These are phyloP conservation scores for Bacillus rossius DNA, from an alignment of 1,140 invertebrate genomes.

Conservation along the genomic window DNA sequence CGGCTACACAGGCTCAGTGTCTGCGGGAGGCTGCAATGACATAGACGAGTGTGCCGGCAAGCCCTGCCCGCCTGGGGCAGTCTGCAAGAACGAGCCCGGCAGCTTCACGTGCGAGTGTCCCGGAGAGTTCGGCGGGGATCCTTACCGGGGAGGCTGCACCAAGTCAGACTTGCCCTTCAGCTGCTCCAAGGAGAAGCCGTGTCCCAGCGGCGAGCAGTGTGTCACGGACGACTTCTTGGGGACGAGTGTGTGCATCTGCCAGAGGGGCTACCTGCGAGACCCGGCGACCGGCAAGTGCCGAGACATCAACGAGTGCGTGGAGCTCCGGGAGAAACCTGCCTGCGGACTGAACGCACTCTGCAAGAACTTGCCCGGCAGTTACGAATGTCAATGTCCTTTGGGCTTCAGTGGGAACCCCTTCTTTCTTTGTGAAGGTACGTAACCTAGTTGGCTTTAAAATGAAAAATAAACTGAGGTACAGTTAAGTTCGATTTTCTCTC, in stretches of 20 bases:
- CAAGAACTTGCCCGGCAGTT: conserved; percentile 90
- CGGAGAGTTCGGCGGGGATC: conserved; percentile 61
- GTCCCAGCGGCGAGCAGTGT: conserved; percentile 77
- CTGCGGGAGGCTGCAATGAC: conserved; percentile 70
- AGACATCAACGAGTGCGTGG: conserved; percentile 85
- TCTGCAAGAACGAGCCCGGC: conserved; percentile 84
- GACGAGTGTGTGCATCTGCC: conserved; percentile 79
- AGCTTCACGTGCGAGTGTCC: conserved; percentile 85
- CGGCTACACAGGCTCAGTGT: conserved; percentile 64
- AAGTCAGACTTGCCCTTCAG: conserved; percentile 53
- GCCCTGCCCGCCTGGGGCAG: conserved; percentile 73
- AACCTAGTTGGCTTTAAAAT: not conserved
- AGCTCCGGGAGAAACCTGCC: conserved; percentile 59
- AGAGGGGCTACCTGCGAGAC: conserved; percentile 73
- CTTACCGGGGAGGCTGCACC: conserved; percentile 64
- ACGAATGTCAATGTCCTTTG: conserved; percentile 83
- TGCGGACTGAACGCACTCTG: conserved; percentile 86
- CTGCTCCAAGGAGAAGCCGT: conserved; percentile 69
- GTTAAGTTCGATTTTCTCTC: no score
- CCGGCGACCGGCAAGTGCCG: conserved; percentile 64
- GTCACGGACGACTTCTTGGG: conserved; percentile 64
- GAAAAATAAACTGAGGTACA: no score
- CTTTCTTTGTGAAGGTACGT: conserved; percentile 63
- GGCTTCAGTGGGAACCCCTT: conserved; percentile 88
- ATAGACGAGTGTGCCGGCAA: conserved; percentile 75